phyloP scores from a whole-genome alignment of 1,140 invertebrate genomes.

The Drosophila carrolli region DNA sequence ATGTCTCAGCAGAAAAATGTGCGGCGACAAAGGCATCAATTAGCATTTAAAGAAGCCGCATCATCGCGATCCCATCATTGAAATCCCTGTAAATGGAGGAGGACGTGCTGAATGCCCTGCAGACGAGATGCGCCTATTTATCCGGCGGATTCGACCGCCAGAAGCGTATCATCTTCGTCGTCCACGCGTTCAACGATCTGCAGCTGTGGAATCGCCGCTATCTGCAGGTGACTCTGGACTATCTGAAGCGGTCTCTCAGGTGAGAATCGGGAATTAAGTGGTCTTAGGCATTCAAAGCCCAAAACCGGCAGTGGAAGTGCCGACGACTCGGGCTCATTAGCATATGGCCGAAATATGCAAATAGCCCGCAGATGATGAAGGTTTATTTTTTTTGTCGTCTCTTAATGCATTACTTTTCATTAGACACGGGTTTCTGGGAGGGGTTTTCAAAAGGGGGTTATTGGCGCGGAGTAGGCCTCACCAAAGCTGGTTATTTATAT shows the following conservation, averaged over 20 bases:
- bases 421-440: conserved; percentile 35
- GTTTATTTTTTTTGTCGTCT: conserved; percentile 22
- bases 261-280: conserved; percentile 73
- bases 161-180: conserved; percentile 87
- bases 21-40: conserved; percentile 40
- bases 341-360: conserved; percentile 75
- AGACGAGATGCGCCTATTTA: conserved; percentile 86
- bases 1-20: conserved; percentile 51
- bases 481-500: conserved; percentile 49
- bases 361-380: conserved; percentile 67
- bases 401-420: conserved; percentile 59
- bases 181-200: conserved; percentile 87
- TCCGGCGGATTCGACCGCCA: conserved; percentile 89
- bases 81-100: conserved; percentile 75
- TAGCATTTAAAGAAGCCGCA: conserved; percentile 56
- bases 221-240: conserved; percentile 86
- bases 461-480: conserved; percentile 4
- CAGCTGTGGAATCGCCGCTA: conserved; percentile 85
- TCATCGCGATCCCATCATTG: conserved; percentile 36
- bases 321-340: conserved; percentile 64
- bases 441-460: conserved; percentile 17
- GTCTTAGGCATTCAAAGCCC: background rate
- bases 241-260: conserved; percentile 88
- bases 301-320: conserved; percentile 27
- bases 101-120: conserved; percentile 85